A percentile compares a stretch with the other conserved stretches of the same genome.
These are phyloP conservation scores for Tenebrio molitor DNA, from an alignment of 1,140 invertebrate genomes.

Conservation along the genomic window DNA sequence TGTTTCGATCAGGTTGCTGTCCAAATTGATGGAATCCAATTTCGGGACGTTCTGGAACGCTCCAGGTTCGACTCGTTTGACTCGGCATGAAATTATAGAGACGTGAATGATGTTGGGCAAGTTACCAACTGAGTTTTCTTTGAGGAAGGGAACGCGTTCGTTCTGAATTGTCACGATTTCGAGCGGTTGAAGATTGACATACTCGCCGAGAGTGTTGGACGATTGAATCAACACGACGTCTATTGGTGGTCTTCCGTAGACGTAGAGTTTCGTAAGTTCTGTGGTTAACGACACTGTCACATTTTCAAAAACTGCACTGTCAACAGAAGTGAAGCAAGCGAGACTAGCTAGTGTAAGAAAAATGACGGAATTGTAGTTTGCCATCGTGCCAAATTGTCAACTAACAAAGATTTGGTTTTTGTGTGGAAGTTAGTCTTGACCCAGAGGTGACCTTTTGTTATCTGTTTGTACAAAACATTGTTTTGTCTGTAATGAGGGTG, in stretches of 20 bases:
- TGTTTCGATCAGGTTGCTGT: slow-evolving; percentile 3
- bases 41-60: slow-evolving; percentile 20
- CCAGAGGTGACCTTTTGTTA: no score
- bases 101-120: slow-evolving; percentile 7
- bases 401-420: no score
- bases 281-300: slow-evolving; percentile 2
- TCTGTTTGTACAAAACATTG: no score
- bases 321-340: not conserved
- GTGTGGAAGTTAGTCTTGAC: no score
- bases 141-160: not conserved
- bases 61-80: slow-evolving; percentile 18
- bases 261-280: not conserved
- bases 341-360: no score
- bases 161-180: not conserved
- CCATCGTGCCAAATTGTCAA: no score
- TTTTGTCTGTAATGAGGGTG: no score
- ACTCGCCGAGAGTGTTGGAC: not conserved
- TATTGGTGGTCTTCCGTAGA: not conserved
- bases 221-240: not conserved
- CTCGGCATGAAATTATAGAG: not conserved
- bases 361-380: no score
- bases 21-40: not conserved
- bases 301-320: slow-evolving; percentile 10
- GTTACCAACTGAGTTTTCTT: not conserved
- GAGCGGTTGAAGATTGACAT: slow-evolving; percentile 1